Base-by-base conservation (phyloP, 1,140 invertebrate species). In the Platyscapa corneri region DNA sequence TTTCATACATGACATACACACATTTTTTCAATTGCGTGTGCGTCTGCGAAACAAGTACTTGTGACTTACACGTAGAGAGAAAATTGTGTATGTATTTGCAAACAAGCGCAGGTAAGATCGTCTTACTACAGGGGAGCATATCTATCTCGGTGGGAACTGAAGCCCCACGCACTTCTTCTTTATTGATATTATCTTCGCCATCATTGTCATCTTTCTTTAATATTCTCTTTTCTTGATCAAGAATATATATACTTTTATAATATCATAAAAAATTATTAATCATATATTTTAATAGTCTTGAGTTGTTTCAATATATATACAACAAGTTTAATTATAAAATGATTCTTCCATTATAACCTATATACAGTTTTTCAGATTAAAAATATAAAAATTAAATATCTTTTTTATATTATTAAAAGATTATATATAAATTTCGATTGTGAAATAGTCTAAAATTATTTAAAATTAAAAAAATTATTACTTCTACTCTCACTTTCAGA, bases 81-180 rank as follows among this genome's bases (percentile, higher is more conserved):
- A 46, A 46, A 46, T 7, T 20, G 37, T 37, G 70, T 86, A 86
- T 14, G 14, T 72, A 72, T 60, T 27, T 27, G 27, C n/a, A 72
- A 34, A n/a, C 12, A 53, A 23, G 30, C 34, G 88, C 82, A 90
- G 84, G 76, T 14, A 90, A 91, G 91, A 91, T 91, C 90, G 89
- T 90, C 90, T 92, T 91, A 60, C 65, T 34, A 20, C 32, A 60
- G 39, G 30, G 34, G 16, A 14, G 42, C 32, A 79, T 90, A 91
- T 91, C 88, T 90, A 91, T 92, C 90, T 91, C 89, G 91, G 91
- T 92, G 91, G 90, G 91, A 92, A 92, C 90, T 89, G 91, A 92
- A 92, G 91, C 91, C 91, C 91, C 90, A 89, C 90, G 89, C 88
- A 88, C 30, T 67, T 34, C 72, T 76, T 65, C 70, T 39, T 72